These are phyloP conservation scores for Paralichthys olivaceus DNA, from an alignment of 2,113 vertebrate genomes.

Conservation along the genomic window DNA sequence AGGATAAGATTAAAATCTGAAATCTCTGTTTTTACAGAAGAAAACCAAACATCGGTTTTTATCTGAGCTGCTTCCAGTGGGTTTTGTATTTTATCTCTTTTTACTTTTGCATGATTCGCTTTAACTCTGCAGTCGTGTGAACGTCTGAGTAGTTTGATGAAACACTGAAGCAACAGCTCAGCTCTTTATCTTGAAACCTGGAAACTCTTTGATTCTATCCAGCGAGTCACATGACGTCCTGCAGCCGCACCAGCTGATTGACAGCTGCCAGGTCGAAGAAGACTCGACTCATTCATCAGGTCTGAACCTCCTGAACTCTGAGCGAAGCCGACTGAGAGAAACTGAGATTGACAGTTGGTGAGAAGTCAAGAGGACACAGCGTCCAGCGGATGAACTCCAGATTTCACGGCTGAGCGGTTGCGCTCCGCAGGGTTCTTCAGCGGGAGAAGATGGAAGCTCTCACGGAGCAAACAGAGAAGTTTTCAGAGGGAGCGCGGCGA, in stretches of 20 bases:
- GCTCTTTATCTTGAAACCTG: no score
- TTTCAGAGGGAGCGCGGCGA: background rate
- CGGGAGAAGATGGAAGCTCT: background rate
- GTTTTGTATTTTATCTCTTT: no score
- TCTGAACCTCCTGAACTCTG: slow-evolving; percentile 25
- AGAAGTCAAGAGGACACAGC: slow-evolving; percentile 1
- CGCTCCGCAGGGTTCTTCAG: background rate
- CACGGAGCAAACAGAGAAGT: background rate
- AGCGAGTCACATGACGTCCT: no score
- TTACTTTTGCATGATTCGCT: no score
- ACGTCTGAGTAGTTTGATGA: no score
- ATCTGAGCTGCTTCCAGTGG: no score
- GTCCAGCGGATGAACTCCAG: background rate
- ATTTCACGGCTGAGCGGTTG: background rate
- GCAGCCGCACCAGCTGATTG: slow-evolving; percentile 14
- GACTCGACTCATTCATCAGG: background rate
- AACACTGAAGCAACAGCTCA: no score
- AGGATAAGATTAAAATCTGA: no score
- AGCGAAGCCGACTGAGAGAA: slow-evolving; percentile 5
- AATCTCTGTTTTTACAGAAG: no score
- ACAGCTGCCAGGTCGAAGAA: slow-evolving; percentile 1
- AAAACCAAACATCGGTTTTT: no score
- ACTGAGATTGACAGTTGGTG: background rate
- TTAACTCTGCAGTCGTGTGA: no score
- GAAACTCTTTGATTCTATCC: no score